These are phyloP conservation scores for Laothoe populi DNA, from an alignment of 2,888 invertebrate genomes.

Conservation along the genomic window DNA sequence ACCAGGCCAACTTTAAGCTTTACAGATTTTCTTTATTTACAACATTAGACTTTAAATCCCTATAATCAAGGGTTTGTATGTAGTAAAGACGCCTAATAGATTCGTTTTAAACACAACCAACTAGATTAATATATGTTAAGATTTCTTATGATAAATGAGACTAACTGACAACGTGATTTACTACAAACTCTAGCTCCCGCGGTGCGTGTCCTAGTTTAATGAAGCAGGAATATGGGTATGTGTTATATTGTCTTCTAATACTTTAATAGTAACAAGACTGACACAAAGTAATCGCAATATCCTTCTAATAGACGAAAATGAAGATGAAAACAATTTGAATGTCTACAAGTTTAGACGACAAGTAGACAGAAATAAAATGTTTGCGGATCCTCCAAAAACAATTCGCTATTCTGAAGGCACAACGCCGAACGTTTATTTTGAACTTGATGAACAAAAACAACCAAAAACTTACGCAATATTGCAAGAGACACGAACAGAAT, in stretches of 20 bases:
- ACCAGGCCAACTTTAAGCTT: slow-evolving; percentile 26
- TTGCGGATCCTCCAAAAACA: slow-evolving; percentile 33
- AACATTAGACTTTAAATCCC: not conserved
- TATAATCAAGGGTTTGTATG: not conserved
- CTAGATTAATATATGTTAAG: slow-evolving; percentile 20
- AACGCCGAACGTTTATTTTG: slow-evolving; percentile 46
- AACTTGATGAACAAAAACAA: slow-evolving; percentile 53
- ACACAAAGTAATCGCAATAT: not conserved
- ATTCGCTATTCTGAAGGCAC: slow-evolving; percentile 39
- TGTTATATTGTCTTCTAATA: slow-evolving; percentile 20
- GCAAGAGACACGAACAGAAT: slow-evolving; percentile 69
- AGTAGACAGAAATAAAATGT: slow-evolving; percentile 49
- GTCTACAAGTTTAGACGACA: slow-evolving; percentile 65
- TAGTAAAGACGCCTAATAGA: slow-evolving; percentile 19
- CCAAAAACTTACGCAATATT: slow-evolving; percentile 71
- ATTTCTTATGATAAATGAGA: slow-evolving; percentile 14
- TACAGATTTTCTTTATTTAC: not conserved
- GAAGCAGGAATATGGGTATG: slow-evolving; percentile 30
- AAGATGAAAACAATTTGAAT: slow-evolving; percentile 48
- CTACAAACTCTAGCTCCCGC: not conserved
- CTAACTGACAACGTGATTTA: slow-evolving; percentile 1
- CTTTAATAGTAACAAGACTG: not conserved
- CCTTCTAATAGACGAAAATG: slow-evolving; percentile 35
- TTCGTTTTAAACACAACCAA: slow-evolving; percentile 1
- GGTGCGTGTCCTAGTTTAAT: slow-evolving; percentile 33